These are phyloP conservation scores for Balanococcus diminutus DNA, from an alignment of 2,888 invertebrate species.

Conservation along the genomic window DNA sequence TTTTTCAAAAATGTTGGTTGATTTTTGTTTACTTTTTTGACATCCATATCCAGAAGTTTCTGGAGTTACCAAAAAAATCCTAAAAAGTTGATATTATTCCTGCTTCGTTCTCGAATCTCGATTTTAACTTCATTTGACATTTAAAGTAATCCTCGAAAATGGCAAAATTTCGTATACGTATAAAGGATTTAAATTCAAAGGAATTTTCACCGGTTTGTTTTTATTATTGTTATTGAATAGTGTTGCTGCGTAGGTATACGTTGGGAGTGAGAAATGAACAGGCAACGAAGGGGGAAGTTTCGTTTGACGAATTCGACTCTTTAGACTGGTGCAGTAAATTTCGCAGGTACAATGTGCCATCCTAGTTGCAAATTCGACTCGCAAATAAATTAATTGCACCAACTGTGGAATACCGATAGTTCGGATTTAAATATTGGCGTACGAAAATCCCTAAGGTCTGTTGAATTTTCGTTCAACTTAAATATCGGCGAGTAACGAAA, in stretches of 20 bases:
- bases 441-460: constrained; percentile 3
- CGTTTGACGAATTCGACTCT: constrained; percentile 15
- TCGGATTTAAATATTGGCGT: background rate
- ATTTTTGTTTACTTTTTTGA: too few species aligned
- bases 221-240: too few species aligned
- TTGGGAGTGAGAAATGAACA: background rate
- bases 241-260: background rate
- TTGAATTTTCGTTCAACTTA: background rate
- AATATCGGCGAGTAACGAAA: constrained; percentile 1
- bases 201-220: background rate
- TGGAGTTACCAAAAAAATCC: too few species aligned
- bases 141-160: too few species aligned
- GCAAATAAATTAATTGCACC: constrained; percentile 6
- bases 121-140: too few species aligned
- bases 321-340: background rate
- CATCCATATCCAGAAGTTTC: too few species aligned
- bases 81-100: too few species aligned
- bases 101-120: too few species aligned
- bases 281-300: background rate
- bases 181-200: background rate
- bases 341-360: background rate
- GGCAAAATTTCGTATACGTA: background rate
- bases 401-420: background rate
- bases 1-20: too few species aligned
- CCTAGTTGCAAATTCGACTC: background rate